Evolutionary conservation across 2,888 invertebrate species (phyloP).

Genomic region (Ophonus ardosiacus): DNA sequence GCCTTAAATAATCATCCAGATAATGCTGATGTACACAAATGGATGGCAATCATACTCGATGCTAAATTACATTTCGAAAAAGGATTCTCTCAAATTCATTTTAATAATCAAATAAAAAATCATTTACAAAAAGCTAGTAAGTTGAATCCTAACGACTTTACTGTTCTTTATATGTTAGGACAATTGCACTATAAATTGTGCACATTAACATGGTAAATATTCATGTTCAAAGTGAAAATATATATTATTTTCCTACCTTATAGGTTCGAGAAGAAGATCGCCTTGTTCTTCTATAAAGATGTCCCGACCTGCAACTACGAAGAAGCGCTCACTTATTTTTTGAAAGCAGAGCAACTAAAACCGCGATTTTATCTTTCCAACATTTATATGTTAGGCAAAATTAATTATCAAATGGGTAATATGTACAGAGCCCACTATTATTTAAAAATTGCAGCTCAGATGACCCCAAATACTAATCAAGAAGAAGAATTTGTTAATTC

Average conservation of each 20-base stretch:
- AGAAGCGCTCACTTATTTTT: conserved; percentile 90
- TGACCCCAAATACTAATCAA: conserved; percentile 70
- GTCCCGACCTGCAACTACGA: conserved; percentile 90
- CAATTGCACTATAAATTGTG: conserved; percentile 91
- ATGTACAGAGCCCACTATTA: conserved; percentile 69
- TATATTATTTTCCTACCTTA: not conserved
- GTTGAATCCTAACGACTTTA: conserved; percentile 90
- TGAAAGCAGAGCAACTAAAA: conserved; percentile 86
- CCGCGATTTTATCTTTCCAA: conserved; percentile 91
- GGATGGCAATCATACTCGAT: conserved; percentile 86
- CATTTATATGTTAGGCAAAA: conserved; percentile 79
- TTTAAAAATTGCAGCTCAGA: conserved; percentile 70
- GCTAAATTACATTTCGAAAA: conserved; percentile 84
- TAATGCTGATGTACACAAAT: conserved; percentile 77
- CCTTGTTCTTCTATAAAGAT: conserved; percentile 84
- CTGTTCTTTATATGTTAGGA: conserved; percentile 89
- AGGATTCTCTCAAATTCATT: not conserved
- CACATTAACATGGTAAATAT: conserved; percentile 84
- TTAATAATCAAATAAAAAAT: conserved; percentile 16
- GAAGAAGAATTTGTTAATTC: conserved; percentile 70
- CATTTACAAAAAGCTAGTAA: conserved; percentile 81
- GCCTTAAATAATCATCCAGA: conserved; percentile 76
- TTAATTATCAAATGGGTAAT: conserved; percentile 54
- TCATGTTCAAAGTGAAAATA: not conserved
- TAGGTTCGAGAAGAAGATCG: conserved; percentile 83